These are phyloP conservation scores for Rosalia funebris DNA, from an alignment of 2,888 invertebrate genomes.

Conservation along the genomic window DNA sequence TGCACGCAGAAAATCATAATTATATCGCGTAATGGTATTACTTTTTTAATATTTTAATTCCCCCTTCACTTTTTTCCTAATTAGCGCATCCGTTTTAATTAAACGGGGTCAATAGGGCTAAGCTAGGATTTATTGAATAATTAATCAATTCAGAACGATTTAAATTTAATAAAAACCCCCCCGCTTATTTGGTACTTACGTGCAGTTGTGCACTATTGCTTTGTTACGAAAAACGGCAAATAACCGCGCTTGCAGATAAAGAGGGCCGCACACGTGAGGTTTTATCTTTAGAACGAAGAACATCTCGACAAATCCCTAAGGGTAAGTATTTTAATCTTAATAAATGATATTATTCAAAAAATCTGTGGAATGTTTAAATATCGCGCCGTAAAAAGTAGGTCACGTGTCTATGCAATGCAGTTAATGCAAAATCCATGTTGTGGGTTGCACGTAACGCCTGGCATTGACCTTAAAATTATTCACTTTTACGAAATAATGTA, in stretches of 20 bases:
- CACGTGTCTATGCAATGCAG: not conserved
- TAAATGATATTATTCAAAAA: too few relatives aligned
- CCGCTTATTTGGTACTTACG: not conserved
- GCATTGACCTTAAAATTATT: not conserved
- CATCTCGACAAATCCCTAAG: too few relatives aligned
- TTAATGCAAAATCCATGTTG: not conserved
- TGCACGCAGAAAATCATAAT: not conserved
- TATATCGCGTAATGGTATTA: not conserved
- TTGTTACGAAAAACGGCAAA: not conserved
- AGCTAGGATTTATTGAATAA: not conserved
- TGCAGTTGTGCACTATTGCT: not conserved
- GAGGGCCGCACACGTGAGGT: not conserved
- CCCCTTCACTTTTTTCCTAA: not conserved
- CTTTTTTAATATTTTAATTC: not conserved
- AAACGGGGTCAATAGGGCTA: not conserved
- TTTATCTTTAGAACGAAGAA: too few relatives aligned
- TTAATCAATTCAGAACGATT: too few relatives aligned
- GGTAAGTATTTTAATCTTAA: too few relatives aligned
- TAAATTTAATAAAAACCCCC: not conserved
- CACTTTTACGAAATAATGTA: not conserved
- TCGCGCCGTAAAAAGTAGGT: conserved; percentile 4
- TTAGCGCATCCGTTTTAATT: not conserved
- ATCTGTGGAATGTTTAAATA: not conserved
- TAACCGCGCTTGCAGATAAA: not conserved
- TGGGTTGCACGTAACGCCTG: not conserved